Base-by-base conservation (phyloP, 2,797 vertebrate genomes). In the Bovichtus diacanthus region DNA sequence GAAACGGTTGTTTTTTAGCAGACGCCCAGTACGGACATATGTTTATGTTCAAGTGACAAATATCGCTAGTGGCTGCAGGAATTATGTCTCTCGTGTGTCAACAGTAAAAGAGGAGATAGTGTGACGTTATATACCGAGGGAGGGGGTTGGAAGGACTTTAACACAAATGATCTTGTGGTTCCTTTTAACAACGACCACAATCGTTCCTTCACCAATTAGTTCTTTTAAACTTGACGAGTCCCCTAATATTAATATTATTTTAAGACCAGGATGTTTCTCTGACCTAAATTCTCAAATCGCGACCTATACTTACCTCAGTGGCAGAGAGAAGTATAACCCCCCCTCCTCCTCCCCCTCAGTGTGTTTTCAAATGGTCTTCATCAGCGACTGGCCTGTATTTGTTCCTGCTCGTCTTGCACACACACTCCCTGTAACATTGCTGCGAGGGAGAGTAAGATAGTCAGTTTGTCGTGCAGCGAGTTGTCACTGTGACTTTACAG, bases 401-500 rank as follows among this genome's bases (percentile, higher is more conserved):
- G 13, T 66, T 19, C 5, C 10, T 54, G 31, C 31, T 34, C 9
- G 31, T 34, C 31, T 34, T 34, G 34, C 8, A 31, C 31, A 31
- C 31, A 34, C 31, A 34, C 31, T 7, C 31, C 34, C 31, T 31
- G 34, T 34, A 7, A 38, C 25, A 62, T 31, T 61, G 50, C 63
- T 51, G 27, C n/a, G 3, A 9, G 18, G 4, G 41, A 44, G n/a
- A 65, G 16, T 41, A 64, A 34, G 29, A 44, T 39, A n/a, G 70
- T 47, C 51, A 27, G 29, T 70, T 74, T 77, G 54, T 34, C 34
- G 46, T 60, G 16, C 38, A 4, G 36, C 58, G 64, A 76, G 58
- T 80, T 81, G 64, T 81, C 79, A 60, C 34, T 61, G 12, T 47
- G 19, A 54, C 71, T 76, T 74, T 66, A 67, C 41, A 73, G 53